Percentiles rank a stretch among this genome's conserved stretches.
Evolutionary conservation across 2,113 vertebrate species (phyloP).

Genomic region (western clawed frog (Xenopus tropicalis)): UCB_Xtro_10.0 CM004444.2:166368001-166368500

Average conservation of each 20-base stretch:
- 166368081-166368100: constrained; percentile 89
- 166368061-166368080: constrained; percentile 83
- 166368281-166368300: too few relatives aligned
- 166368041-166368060: constrained; percentile 84
- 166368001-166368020: constrained; percentile 67
- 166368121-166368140: constrained; percentile 81
- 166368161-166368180: constrained; percentile 91
- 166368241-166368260: constrained; percentile 23
- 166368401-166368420: too few relatives aligned
- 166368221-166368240: constrained; percentile 74
- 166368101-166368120: constrained; percentile 90
- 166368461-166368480: too few relatives aligned
- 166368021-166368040: constrained; percentile 78
- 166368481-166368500: too few relatives aligned
- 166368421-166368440: too few relatives aligned
- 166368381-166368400: too few relatives aligned
- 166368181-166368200: constrained; percentile 87
- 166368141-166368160: constrained; percentile 87
- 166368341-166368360: too few relatives aligned
- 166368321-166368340: too few relatives aligned
- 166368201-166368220: constrained; percentile 79
- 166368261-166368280: too few relatives aligned
- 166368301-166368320: too few relatives aligned
- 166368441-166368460: too few relatives aligned
- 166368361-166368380: too few relatives aligned